Percentiles rank a stretch among this genome's conserved stretches.
phyloP scores from a whole-genome alignment of 2,888 invertebrate species.

The Nemotelus pantherinus region DNA sequence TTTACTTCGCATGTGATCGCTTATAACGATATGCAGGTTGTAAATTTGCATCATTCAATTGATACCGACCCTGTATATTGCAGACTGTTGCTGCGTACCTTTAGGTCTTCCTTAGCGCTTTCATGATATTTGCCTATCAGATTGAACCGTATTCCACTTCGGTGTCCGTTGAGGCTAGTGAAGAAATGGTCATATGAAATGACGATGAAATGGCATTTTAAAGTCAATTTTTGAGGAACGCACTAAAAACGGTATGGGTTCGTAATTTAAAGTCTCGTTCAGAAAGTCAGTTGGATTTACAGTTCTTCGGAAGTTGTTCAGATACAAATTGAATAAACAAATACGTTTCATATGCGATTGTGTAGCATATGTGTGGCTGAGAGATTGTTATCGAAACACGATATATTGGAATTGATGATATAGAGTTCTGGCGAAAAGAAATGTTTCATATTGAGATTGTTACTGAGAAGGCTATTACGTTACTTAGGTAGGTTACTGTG shows the following conservation, averaged over 20 bases:
- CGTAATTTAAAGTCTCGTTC: not conserved
- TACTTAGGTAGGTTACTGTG: too few relatives aligned
- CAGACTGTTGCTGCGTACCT: not conserved
- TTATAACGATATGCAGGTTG: conserved; percentile 39
- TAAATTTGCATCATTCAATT: conserved; percentile 44
- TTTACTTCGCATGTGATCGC: conserved; percentile 39
- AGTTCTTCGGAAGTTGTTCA: not conserved
- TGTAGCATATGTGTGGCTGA: not conserved
- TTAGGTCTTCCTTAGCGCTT: conserved; percentile 19
- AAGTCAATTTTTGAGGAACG: conserved; percentile 21
- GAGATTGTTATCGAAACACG: not conserved
- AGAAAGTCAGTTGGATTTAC: not conserved
- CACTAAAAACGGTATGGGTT: not conserved
- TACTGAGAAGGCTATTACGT: too few relatives aligned
- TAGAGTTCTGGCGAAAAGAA: too few relatives aligned
- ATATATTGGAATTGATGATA: too few relatives aligned
- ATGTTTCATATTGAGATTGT: too few relatives aligned
- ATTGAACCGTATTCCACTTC: conserved; percentile 1
- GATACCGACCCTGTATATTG: conserved; percentile 16
- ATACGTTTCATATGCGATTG: not conserved
- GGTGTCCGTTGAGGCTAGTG: not conserved
- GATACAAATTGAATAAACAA: conserved; percentile 7
- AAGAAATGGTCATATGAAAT: conserved; percentile 14
- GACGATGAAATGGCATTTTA: conserved; percentile 17
- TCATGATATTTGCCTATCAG: conserved; percentile 33